Percentiles rank a stretch among this genome's conserved stretches.
Evolutionary conservation across 2,888 invertebrate species (phyloP).

Genomic region (Phytoseiulus persimilis): DNA sequence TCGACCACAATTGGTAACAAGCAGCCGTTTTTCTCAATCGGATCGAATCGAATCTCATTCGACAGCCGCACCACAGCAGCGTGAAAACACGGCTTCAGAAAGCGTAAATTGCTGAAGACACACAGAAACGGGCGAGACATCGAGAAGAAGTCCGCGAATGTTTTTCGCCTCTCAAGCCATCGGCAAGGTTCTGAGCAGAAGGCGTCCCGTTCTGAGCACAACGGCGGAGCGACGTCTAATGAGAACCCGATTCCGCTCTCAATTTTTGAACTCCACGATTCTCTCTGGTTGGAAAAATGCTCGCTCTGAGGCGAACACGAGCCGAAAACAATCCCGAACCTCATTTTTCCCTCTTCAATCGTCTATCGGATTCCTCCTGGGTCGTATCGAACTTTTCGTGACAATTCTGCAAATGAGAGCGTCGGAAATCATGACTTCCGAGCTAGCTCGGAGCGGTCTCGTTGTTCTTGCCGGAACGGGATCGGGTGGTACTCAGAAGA

Average conservation of each 20-base stretch:
- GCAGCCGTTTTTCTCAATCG: not conserved
- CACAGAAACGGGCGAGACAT: not conserved
- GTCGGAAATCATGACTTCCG: too few relatives aligned
- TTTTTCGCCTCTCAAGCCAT: not conserved
- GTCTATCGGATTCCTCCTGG: too few relatives aligned
- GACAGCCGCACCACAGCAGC: not conserved
- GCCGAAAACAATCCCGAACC: too few relatives aligned
- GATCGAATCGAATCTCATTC: not conserved
- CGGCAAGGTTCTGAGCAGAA: not conserved
- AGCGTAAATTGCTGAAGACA: not conserved
- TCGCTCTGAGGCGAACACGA: too few relatives aligned
- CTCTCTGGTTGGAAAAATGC: too few relatives aligned
- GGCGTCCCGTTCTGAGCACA: not conserved
- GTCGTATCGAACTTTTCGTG: too few relatives aligned
- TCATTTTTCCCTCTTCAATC: too few relatives aligned
- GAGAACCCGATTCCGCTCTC: not conserved
- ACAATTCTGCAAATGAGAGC: too few relatives aligned
- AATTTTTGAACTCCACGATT: not conserved
- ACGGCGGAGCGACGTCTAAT: not conserved
- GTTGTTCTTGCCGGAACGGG: too few relatives aligned
- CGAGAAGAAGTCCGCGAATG: not conserved
- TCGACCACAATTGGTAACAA: conserved; percentile 5
- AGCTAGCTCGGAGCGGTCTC: too few relatives aligned
- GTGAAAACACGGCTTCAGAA: not conserved
- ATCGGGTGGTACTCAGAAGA: too few relatives aligned